Conservation (phyloP, 53 echinoderm and acorn worm species). For the Hippasteria phrygiana region DNA sequence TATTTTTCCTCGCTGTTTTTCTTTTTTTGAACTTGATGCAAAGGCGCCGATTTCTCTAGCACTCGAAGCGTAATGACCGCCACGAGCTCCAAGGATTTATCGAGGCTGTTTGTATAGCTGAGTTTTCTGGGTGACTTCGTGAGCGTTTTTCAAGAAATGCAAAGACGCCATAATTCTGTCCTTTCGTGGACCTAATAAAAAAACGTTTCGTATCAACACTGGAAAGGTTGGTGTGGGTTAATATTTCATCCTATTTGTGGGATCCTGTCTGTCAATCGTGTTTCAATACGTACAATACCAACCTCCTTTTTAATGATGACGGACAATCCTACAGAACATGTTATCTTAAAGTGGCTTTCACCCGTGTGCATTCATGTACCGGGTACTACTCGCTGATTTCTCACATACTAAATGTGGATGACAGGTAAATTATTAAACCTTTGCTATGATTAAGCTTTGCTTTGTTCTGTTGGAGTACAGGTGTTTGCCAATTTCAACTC, state of each 20-base stretch:
- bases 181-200: background rate
- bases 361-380: no score
- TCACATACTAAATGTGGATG: no score
- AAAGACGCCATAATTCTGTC: background rate
- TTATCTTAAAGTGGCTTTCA: no score
- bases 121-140: conserved; percentile 32
- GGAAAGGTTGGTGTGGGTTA: background rate
- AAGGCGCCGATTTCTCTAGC: conserved; percentile 1
- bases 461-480: no score
- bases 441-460: no score
- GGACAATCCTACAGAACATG: no score
- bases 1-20: background rate
- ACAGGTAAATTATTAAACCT: no score
- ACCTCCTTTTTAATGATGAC: background rate
- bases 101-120: background rate
- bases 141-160: no score
- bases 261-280: background rate
- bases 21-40: background rate
- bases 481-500: no score
- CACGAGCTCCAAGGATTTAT: background rate
- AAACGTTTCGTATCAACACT: background rate
- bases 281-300: background rate
- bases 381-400: no score
- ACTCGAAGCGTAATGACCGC: conserved; percentile 12
- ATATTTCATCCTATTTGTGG: background rate